Base-by-base conservation (phyloP, 2,888 invertebrate genomes). In the Ophion ellenae region DNA sequence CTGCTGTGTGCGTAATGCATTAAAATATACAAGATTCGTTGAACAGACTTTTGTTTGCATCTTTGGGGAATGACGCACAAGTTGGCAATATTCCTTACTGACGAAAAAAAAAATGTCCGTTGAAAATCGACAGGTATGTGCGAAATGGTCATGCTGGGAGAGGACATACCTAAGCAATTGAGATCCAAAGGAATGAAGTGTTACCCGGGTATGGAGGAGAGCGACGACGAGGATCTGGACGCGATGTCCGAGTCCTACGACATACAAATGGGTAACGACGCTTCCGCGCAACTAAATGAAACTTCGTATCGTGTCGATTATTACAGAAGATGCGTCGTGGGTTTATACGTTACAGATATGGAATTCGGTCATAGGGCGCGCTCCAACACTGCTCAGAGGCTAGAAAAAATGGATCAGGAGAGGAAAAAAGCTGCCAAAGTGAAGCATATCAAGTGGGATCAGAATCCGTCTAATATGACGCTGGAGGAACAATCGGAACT, bases 401-500 rank as follows among this genome's bases (percentile, higher is more conserved):
- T 99, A 76, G 99, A 99, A 91, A 97, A 98, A 94, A 96, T 99
- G 94, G 98, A 98, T 91, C 96, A 97, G 90, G 98, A 98, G 82
- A 96, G 97, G 90, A 97, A 97, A 92, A 97, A 96, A 93, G 96
- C 97, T 86, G 96, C 97, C 7, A 97, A 96, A 94, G 96, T 97
- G 9, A 97, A 97, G 94, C 96, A 96, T 76, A 95, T 97, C 47
- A 97, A 97, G 94, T 97, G 97, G 96, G 96, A 96, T 90, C 92
- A 95, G 70, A 95, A 95, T 90, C 94, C 95, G 14, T 93, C 94
- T 24, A 93, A 93, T 66, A 93, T 96, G 14, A 95, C 95, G 57
- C 94, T 94, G 67, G 96, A 96, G 84, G 96, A 96, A 86, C 94
- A 95, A 67, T 95, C 95, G 4, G 95, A 96, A 89, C 93, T 96